These are phyloP conservation scores for Microplitis deprimator DNA, from an alignment of 2,888 invertebrate species.

Conservation along the genomic window DNA sequence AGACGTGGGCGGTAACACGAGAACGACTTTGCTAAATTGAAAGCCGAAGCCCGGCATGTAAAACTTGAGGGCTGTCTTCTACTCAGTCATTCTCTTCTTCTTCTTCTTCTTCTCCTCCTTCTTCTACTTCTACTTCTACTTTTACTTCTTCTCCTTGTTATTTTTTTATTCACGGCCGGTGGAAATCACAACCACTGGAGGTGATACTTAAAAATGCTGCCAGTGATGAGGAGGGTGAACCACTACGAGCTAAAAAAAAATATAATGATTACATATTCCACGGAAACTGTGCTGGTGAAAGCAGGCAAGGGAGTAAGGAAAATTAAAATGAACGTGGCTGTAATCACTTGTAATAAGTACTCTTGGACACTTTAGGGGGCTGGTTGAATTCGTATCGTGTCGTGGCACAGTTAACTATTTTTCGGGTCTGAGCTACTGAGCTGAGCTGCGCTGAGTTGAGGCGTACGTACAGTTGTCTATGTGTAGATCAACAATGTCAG, in stretches of 20 bases:
- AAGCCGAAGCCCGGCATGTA: constrained; percentile 24
- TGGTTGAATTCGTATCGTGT: constrained; percentile 42
- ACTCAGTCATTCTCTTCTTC: background rate
- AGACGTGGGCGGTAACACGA: constrained; percentile 25
- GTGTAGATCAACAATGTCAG: no score
- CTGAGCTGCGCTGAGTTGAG: no score
- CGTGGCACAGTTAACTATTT: constrained; percentile 49
- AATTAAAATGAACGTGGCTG: constrained; percentile 50
- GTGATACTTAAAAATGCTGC: background rate
- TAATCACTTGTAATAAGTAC: constrained; percentile 53
- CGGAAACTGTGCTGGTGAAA: constrained; percentile 23
- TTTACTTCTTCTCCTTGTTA: background rate
- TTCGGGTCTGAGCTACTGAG: constrained; percentile 12
- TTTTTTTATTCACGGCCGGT: background rate
- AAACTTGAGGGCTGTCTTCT: constrained; percentile 22
- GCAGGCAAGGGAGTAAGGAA: constrained; percentile 11
- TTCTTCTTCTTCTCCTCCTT: background rate
- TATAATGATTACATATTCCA: constrained; percentile 24
- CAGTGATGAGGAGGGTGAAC: background rate
- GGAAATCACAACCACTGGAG: background rate
- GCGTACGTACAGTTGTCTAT: no score
- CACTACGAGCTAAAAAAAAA: background rate
- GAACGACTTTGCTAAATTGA: constrained; percentile 36
- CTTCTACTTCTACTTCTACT: background rate
- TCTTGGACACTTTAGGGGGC: constrained; percentile 31